Evolutionary conservation across 2,888 invertebrate genomes (phyloP).

Genomic region (Philereme transversata): DNA sequence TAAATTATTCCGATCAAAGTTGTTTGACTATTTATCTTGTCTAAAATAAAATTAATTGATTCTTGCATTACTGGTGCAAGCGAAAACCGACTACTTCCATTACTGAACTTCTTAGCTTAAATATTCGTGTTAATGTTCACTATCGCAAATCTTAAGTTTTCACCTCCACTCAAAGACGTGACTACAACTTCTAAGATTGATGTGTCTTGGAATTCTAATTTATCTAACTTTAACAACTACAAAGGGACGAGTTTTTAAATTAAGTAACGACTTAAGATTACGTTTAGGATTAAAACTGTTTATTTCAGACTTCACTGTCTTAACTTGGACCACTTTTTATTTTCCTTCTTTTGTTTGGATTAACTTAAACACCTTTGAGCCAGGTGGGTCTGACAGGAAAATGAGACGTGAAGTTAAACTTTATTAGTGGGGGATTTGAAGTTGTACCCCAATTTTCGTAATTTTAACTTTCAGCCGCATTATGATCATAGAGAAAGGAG

Average conservation of each 20-base stretch:
- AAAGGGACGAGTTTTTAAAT: constrained; percentile 50
- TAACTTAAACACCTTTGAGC: background rate
- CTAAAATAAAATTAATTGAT: too few relatives aligned
- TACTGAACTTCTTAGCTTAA: constrained; percentile 34
- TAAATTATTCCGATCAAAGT: too few relatives aligned
- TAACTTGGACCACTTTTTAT: constrained; percentile 34
- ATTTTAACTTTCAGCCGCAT: too few relatives aligned
- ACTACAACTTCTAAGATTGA: constrained; percentile 75
- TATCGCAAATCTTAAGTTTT: constrained; percentile 36
- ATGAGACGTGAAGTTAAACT: too few relatives aligned
- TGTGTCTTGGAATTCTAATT: constrained; percentile 59
- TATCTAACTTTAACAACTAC: constrained; percentile 46
- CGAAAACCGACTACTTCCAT: background rate
- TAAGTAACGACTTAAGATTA: constrained; percentile 47
- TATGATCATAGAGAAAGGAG: too few relatives aligned
- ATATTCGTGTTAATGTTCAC: constrained; percentile 43
- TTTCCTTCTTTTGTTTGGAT: constrained; percentile 11
- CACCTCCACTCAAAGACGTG: constrained; percentile 55
- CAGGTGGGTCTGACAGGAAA: too few relatives aligned
- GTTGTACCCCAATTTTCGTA: too few relatives aligned
- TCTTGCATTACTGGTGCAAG: background rate
- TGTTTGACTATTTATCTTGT: too few relatives aligned
- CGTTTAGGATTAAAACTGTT: constrained; percentile 42
- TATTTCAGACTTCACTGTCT: constrained; percentile 38
- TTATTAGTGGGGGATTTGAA: too few relatives aligned